Percentiles rank a stretch among this genome's conserved stretches.
Conservation (phyloP, 2,797 vertebrate genomes). For the Xenops minutus region DNA sequence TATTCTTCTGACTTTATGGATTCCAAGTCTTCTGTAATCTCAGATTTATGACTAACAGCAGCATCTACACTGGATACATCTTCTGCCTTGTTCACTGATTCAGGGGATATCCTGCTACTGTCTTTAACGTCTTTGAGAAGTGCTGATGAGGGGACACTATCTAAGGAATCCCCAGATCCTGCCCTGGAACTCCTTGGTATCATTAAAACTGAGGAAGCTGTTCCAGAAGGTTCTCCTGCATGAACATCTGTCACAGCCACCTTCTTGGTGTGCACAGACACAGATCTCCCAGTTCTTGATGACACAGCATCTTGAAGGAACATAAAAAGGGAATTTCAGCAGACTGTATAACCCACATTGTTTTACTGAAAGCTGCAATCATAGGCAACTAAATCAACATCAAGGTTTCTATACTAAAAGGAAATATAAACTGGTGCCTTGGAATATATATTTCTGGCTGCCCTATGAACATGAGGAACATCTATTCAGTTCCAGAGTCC, state of each 20-base stretch:
- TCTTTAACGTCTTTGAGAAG: constrained; percentile 56
- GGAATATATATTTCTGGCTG: not conserved
- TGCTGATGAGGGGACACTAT: constrained; percentile 47
- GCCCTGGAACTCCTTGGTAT: constrained; percentile 67
- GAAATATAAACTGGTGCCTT: not conserved
- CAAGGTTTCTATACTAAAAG: not conserved
- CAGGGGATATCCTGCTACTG: not conserved
- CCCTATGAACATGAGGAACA: not conserved
- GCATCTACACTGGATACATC: constrained; percentile 45
- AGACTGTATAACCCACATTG: not conserved
- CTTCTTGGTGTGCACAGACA: constrained; percentile 55
- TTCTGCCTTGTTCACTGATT: constrained; percentile 21
- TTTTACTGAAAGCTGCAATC: not conserved
- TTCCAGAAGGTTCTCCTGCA: constrained; percentile 54
- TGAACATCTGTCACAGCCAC: constrained; percentile 31
- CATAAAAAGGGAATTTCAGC: constrained; percentile 22
- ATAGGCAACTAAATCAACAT: not conserved
- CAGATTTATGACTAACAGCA: constrained; percentile 73
- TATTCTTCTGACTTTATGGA: constrained; percentile 63
- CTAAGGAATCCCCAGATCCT: constrained; percentile 68
- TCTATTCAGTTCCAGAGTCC: not conserved
- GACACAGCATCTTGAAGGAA: constrained; percentile 62
- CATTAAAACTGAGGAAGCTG: constrained; percentile 68
- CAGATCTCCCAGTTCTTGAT: constrained; percentile 47
- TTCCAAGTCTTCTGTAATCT: constrained; percentile 78